phyloP scores from a whole-genome alignment of 2,888 invertebrate species.

The Baccha elongata region DNA sequence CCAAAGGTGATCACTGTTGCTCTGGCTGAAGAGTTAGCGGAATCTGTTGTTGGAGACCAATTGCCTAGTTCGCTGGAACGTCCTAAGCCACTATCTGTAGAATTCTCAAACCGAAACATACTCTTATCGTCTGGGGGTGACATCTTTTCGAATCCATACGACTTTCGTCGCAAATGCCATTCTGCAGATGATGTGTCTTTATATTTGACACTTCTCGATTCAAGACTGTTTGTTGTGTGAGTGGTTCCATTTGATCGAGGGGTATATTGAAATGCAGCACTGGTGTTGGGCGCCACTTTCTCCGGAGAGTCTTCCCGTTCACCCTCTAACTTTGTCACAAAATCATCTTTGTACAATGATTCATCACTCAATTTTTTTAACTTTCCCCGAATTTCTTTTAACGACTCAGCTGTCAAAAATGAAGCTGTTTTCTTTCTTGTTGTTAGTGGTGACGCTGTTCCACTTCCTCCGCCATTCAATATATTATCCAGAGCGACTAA shows the following conservation, averaged over 20 bases:
- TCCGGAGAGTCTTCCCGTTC: slow-evolving; percentile 64
- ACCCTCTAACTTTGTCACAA: slow-evolving; percentile 76
- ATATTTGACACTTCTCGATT: slow-evolving; percentile 78
- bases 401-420: slow-evolving; percentile 85
- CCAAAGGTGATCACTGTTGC: slow-evolving; percentile 81
- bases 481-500: slow-evolving; percentile 84
- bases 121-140: slow-evolving; percentile 80
- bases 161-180: slow-evolving; percentile 90
- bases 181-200: slow-evolving; percentile 83
- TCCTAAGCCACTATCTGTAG: slow-evolving; percentile 90
- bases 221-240: slow-evolving; percentile 79
- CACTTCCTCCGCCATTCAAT: slow-evolving; percentile 78
- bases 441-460: slow-evolving; percentile 72
- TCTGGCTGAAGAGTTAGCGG: slow-evolving; percentile 69
- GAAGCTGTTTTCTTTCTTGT: slow-evolving; percentile 75
- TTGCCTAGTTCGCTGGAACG: slow-evolving; percentile 87
- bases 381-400: slow-evolving; percentile 85
- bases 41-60: slow-evolving; percentile 81
- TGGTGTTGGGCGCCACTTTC: slow-evolving; percentile 20
- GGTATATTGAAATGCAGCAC: slow-evolving; percentile 49
- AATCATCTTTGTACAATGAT: slow-evolving; percentile 82
- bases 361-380: slow-evolving; percentile 83
- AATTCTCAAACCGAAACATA: slow-evolving; percentile 86
- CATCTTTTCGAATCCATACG: slow-evolving; percentile 89
- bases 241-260: slow-evolving; percentile 50